Evolutionary conservation across 1,140 invertebrate species (phyloP).

Genomic region (Frieseomelitta varia): DNA sequence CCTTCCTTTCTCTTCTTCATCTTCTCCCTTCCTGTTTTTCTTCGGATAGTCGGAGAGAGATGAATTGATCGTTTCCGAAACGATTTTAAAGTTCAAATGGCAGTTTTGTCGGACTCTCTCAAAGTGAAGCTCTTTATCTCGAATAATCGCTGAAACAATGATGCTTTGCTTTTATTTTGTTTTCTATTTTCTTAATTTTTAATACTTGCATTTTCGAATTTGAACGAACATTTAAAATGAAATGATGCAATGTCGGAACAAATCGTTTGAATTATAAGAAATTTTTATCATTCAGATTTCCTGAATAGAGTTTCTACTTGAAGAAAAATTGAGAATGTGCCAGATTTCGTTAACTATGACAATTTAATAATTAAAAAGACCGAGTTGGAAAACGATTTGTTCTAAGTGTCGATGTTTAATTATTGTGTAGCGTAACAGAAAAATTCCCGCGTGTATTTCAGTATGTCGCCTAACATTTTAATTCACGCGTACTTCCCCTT

Average conservation of each 20-base stretch:
- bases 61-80: constrained; percentile 1
- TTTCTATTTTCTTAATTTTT: neutral
- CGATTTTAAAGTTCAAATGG: neutral
- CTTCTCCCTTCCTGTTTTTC: constrained; percentile 24
- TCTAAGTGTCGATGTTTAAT: neutral
- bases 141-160: neutral
- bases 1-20: neutral
- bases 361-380: neutral
- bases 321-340: neutral
- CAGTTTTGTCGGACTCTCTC: too few relatives aligned
- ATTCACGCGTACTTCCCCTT: constrained; percentile 18
- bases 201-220: neutral
- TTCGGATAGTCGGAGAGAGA: neutral
- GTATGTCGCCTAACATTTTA: constrained; percentile 11
- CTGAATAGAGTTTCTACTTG: neutral
- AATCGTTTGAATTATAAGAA: neutral
- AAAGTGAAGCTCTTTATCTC: neutral
- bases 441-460: constrained; percentile 5
- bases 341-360: neutral
- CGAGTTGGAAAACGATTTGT: neutral
- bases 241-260: neutral
- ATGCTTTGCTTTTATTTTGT: neutral
- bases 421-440: neutral
- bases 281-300: neutral
- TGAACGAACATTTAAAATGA: neutral